Evolutionary conservation across 2,113 vertebrate genomes (phyloP).

Genomic region (Rissa tridactyla): DNA sequence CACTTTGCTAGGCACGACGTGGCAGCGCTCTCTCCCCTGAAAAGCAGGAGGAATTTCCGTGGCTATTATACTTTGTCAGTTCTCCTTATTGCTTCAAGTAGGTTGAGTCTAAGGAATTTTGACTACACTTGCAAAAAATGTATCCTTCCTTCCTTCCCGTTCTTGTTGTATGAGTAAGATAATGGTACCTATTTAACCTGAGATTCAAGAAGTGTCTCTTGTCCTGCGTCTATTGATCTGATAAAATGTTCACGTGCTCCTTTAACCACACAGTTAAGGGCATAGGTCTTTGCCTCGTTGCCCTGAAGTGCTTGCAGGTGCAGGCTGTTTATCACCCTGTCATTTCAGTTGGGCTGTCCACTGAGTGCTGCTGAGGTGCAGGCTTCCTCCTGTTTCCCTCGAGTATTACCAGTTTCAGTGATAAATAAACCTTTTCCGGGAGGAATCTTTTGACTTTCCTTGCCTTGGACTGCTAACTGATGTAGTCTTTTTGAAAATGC

Average conservation of each 20-base stretch:
- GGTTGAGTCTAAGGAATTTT: neutral
- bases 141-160: neutral
- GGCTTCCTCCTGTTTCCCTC: neutral
- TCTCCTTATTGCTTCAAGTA: neutral
- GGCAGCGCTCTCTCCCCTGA: accelerated
- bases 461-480: neutral
- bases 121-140: neutral
- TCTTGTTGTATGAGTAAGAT: neutral
- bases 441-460: neutral
- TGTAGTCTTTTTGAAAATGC: neutral
- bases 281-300: neutral
- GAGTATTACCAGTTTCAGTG: neutral
- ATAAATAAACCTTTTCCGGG: neutral
- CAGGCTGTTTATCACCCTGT: neutral
- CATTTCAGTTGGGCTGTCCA: neutral
- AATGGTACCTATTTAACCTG: neutral
- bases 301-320: neutral
- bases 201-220: neutral
- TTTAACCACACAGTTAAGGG: neutral
- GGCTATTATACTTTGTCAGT: neutral
- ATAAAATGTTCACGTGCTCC: neutral
- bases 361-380: neutral
- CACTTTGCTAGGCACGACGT: neutral
- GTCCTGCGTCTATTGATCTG: neutral
- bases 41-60: neutral